These are phyloP conservation scores for Watsonalla binaria DNA, from an alignment of 2,888 invertebrate species.

Conservation along the genomic window DNA sequence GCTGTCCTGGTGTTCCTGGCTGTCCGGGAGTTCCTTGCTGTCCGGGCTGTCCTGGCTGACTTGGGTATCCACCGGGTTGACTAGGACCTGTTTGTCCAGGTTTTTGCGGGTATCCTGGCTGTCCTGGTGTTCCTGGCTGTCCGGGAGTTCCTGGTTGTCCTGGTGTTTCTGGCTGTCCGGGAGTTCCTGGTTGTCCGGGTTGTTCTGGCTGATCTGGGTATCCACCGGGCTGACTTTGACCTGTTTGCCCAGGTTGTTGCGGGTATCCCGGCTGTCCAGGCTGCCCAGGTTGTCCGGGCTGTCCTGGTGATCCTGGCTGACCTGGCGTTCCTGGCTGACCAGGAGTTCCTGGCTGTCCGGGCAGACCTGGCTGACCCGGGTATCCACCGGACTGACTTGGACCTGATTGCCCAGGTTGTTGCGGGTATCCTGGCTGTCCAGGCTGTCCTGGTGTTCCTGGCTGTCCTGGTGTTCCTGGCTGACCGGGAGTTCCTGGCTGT, in stretches of 20 bases:
- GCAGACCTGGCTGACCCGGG: constrained; percentile 25
- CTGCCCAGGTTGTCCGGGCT: constrained; percentile 15
- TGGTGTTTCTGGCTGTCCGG: constrained; percentile 11
- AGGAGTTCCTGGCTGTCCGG: constrained; percentile 34
- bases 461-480: constrained; percentile 12
- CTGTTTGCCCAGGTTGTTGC: constrained; percentile 16
- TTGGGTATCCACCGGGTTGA: constrained; percentile 21
- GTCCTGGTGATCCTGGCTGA: constrained; percentile 19
- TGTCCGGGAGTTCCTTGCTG: constrained; percentile 49
- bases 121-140: constrained; percentile 32
- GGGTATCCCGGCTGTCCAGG: constrained; percentile 16
- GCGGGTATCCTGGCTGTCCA: constrained; percentile 47
- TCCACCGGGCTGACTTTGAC: constrained; percentile 51
- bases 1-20: constrained; percentile 43
- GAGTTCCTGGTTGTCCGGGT: constrained; percentile 25
- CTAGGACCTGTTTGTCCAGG: constrained; percentile 30
- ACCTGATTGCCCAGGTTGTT: constrained; percentile 45
- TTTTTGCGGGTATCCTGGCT: constrained; percentile 61
- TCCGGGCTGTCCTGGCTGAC: constrained; percentile 64
- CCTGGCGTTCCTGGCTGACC: constrained; percentile 30
- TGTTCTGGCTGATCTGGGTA: constrained; percentile 26
- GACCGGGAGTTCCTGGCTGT: constrained; percentile 17
- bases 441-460: constrained; percentile 60
- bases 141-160: constrained; percentile 10
- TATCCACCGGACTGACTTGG: not conserved